phyloP scores from a whole-genome alignment of 2,888 invertebrate species.

The Ormyrus nitidulus region DNA sequence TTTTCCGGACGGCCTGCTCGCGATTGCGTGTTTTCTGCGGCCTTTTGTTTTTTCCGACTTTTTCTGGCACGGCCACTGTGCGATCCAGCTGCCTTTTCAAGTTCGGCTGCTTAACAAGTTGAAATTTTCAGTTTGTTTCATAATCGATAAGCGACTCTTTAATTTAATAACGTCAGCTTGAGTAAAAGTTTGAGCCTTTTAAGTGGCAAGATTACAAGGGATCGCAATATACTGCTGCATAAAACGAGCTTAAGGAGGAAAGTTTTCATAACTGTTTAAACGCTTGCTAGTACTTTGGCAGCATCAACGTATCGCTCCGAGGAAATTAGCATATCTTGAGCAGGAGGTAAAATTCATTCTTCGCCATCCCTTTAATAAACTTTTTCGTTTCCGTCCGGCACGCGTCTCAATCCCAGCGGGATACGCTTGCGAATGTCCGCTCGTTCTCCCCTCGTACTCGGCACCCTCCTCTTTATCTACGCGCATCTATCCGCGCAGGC shows the following conservation, averaged over 20 bases:
- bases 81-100: background rate
- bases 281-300: background rate
- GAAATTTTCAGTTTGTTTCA: background rate
- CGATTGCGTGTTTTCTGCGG: background rate
- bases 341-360: constrained; percentile 11
- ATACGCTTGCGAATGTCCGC: constrained; percentile 30
- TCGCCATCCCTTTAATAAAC: constrained; percentile 5
- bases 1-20: too few relatives aligned
- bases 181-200: constrained; percentile 24
- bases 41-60: too few relatives aligned
- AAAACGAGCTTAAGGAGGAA: constrained; percentile 23
- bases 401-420: constrained; percentile 46
- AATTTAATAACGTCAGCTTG: constrained; percentile 40
- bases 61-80: too few relatives aligned
- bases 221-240: constrained; percentile 2
- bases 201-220: constrained; percentile 29
- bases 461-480: constrained; percentile 26
- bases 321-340: background rate
- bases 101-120: background rate
- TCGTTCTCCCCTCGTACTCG: constrained; percentile 11
- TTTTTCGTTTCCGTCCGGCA: constrained; percentile 40
- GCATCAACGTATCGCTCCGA: background rate
- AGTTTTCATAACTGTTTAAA: constrained; percentile 4
- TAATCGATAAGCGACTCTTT: constrained; percentile 20
- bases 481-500: constrained; percentile 15